phyloP scores from a whole-genome alignment of 1,140 invertebrate genomes.

The Orchesella cincta region DNA sequence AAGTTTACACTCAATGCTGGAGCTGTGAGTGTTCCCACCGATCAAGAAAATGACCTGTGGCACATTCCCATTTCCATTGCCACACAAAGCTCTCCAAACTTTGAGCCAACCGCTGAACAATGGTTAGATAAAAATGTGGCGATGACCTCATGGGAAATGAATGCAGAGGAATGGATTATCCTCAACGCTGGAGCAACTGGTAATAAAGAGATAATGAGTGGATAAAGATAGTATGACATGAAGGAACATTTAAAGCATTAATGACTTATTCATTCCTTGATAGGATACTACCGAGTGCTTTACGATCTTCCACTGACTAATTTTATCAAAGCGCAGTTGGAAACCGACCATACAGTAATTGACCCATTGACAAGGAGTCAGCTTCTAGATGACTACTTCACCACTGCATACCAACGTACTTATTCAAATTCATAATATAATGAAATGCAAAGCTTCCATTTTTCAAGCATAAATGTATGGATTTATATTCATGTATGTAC shows the following conservation, averaged over 20 bases:
- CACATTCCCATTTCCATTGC: conserved; percentile 43
- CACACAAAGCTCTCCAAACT: conserved; percentile 28
- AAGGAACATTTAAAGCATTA: not conserved
- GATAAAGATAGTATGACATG: not conserved
- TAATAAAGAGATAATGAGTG: conserved; percentile 34
- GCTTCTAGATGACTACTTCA: conserved; percentile 46
- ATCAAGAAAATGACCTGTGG: conserved; percentile 42
- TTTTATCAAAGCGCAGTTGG: conserved; percentile 31
- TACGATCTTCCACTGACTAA: conserved; percentile 64
- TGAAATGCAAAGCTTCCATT: not conserved
- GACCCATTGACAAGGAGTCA: conserved; percentile 38
- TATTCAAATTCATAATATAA: conserved; percentile 12
- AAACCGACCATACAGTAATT: conserved; percentile 26
- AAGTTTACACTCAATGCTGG: conserved; percentile 29
- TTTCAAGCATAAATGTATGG: too few species aligned
- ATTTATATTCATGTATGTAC: too few species aligned
- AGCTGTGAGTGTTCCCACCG: not conserved
- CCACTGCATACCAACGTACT: conserved; percentile 32
- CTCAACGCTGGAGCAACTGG: conserved; percentile 47
- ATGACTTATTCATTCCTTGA: conserved; percentile 35
- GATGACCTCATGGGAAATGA: conserved; percentile 1
- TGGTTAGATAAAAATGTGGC: conserved; percentile 42
- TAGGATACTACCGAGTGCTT: conserved; percentile 79
- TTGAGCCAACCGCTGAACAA: conserved; percentile 24
- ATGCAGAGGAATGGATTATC: conserved; percentile 42